phyloP scores from a whole-genome alignment of 2,888 invertebrate species.

The Nomada goodeniana region DNA sequence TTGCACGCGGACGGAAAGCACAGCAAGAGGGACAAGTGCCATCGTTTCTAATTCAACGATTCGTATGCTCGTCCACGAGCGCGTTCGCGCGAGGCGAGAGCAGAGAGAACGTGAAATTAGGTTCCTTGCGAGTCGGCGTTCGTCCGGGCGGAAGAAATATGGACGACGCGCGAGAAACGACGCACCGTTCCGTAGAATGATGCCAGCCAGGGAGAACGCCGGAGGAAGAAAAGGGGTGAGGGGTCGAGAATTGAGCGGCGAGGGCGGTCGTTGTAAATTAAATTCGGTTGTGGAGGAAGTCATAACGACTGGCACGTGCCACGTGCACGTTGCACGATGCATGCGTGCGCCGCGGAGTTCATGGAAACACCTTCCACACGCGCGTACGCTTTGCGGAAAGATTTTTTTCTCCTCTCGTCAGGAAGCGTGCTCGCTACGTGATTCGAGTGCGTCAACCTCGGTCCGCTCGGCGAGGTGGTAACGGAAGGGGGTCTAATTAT shows the following conservation, averaged over 20 bases:
- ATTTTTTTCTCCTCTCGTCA: conserved; percentile 63
- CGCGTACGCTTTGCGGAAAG: background rate
- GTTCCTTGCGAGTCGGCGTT: conserved; percentile 52
- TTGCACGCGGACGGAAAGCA: background rate
- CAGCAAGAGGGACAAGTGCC: conserved; percentile 7
- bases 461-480: conserved; percentile 27
- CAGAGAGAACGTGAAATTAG: conserved; percentile 60
- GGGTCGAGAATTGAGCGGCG: conserved; percentile 66
- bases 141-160: conserved; percentile 42
- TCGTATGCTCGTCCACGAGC: conserved; percentile 40
- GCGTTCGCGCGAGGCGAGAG: conserved; percentile 35
- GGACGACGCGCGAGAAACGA: conserved; percentile 17
- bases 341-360: conserved; percentile 59
- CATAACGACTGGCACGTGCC: conserved; percentile 78
- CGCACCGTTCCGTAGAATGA: conserved; percentile 43
- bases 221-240: background rate
- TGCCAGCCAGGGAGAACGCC: conserved; percentile 10
- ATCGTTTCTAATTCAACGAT: conserved; percentile 40
- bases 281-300: conserved; percentile 77
- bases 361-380: conserved; percentile 65
- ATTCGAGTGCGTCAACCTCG: conserved; percentile 69
- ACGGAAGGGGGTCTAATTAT: conserved; percentile 63
- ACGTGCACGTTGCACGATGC: conserved; percentile 48
- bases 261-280: conserved; percentile 76
- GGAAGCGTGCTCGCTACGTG: conserved; percentile 80